Percentiles rank a stretch among this genome's conserved stretches.
phyloP scores from a whole-genome alignment of 2,113 vertebrate species.

The Cynopterus brachyotis region DNA sequence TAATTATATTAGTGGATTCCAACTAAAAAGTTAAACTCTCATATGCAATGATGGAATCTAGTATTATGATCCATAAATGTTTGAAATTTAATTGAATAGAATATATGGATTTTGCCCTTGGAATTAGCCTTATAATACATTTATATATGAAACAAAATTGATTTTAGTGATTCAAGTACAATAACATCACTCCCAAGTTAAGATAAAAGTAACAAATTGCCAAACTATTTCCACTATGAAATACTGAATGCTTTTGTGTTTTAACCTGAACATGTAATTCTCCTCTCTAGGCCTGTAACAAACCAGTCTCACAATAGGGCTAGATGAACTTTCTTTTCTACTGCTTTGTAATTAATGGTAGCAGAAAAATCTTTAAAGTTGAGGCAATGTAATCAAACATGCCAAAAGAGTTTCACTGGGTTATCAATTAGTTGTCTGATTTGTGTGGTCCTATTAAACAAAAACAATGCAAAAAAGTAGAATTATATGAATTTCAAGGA shows the following conservation, averaged over 20 bases:
- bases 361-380: not conserved
- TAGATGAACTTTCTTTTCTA: not conserved
- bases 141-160: slow-evolving; percentile 53
- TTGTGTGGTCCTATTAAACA: not conserved
- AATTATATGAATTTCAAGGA: not conserved
- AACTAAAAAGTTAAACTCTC: slow-evolving; percentile 66
- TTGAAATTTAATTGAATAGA: slow-evolving; percentile 65
- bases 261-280: not conserved
- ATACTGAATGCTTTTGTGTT: slow-evolving; percentile 44
- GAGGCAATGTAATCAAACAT: not conserved
- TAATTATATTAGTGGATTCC: slow-evolving; percentile 57
- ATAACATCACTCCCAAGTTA: not conserved
- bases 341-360: not conserved
- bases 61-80: slow-evolving; percentile 60
- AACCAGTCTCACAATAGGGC: not conserved
- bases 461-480: not conserved
- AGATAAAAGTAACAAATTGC: slow-evolving; percentile 24
- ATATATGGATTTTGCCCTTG: slow-evolving; percentile 45
- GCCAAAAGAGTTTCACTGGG: not conserved
- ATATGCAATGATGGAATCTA: slow-evolving; percentile 59
- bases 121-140: slow-evolving; percentile 16
- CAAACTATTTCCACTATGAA: slow-evolving; percentile 35
- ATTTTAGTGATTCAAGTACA: slow-evolving; percentile 41
- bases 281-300: not conserved
- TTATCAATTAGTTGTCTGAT: not conserved